Base-by-base conservation (phyloP, 2,797 vertebrate genomes). In the Betta splendens region DNA sequence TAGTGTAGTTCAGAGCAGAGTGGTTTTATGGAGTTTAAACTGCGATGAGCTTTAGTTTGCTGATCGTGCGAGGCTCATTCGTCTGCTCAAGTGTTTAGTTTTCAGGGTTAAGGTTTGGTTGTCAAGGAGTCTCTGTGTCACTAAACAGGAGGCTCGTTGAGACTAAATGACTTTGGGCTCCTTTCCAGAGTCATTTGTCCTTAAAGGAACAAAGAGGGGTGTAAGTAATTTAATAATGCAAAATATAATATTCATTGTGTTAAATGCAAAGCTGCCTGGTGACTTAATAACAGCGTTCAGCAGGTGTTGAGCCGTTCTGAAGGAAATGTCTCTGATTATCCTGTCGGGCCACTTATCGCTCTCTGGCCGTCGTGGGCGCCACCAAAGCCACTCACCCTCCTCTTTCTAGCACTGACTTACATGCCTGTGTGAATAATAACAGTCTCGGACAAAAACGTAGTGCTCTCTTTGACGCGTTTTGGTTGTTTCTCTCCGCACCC, bases 401-500 rank as follows among this genome's bases (percentile, higher is more conserved):
- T n/a, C n/a, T n/a, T n/a, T n/a, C n/a, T n/a, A n/a, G n/a, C n/a
- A n/a, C n/a, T n/a, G n/a, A n/a, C n/a, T n/a, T n/a, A n/a, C n/a
- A n/a, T n/a, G n/a, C n/a, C n/a, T n/a, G n/a, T n/a, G n/a, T n/a
- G n/a, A n/a, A n/a, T n/a, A n/a, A n/a, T n/a, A n/a, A n/a, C n/a
- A n/a, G n/a, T n/a, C n/a, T n/a, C n/a, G n/a, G n/a, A n/a, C n/a
- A n/a, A n/a, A n/a, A 70, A 64, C n/a, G 65, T 72, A 65, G 40
- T 49, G 59, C 54, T 44, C 80, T 80, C 70, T 62, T 60, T 69
- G n/a, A n/a, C n/a, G n/a, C n/a, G n/a, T n/a, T n/a, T n/a, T n/a
- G n/a, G n/a, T n/a, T 73, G 72, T 68, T 72, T 78, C 68, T 75
- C 49, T 75, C 74, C 75, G 39, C 60, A 66, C 33, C 43, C 67